These are phyloP conservation scores for Neopelma chrysocephalum DNA, from an alignment of 2,797 vertebrate species.

Conservation along the genomic window DNA sequence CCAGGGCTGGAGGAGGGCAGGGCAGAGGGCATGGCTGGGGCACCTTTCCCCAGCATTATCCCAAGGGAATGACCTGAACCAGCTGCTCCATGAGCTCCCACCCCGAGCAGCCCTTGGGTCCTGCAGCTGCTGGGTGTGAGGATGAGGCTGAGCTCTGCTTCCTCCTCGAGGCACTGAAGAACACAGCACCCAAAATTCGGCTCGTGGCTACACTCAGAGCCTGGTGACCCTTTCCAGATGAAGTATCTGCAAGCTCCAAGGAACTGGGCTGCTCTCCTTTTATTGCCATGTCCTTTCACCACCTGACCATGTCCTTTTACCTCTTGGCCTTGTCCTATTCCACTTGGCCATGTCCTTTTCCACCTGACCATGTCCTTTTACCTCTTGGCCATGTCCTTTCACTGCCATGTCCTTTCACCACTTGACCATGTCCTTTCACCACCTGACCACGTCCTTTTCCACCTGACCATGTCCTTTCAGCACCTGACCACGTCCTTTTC, in stretches of 20 bases:
- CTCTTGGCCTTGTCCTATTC: too few relatives aligned
- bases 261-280: not conserved
- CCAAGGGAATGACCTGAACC: not conserved
- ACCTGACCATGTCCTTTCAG: too few relatives aligned
- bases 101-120: not conserved
- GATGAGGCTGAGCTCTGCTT: not conserved
- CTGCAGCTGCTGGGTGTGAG: not conserved
- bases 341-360: not conserved
- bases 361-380: not conserved
- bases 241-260: not conserved
- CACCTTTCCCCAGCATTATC: rapidly evolving
- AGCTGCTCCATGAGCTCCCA: not conserved
- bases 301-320: not conserved
- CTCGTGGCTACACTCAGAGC: rapidly evolving
- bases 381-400: not conserved
- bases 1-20: not conserved
- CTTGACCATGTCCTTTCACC: not conserved
- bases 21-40: not conserved
- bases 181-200: not conserved
- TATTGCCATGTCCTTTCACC: too few relatives aligned
- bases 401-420: not conserved
- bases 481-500: not conserved
- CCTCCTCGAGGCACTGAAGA: not conserved
- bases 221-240: rapidly evolving
- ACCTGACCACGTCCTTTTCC: not conserved